Conservation (phyloP, 2,888 invertebrate species). For the Nebria salina region DNA sequence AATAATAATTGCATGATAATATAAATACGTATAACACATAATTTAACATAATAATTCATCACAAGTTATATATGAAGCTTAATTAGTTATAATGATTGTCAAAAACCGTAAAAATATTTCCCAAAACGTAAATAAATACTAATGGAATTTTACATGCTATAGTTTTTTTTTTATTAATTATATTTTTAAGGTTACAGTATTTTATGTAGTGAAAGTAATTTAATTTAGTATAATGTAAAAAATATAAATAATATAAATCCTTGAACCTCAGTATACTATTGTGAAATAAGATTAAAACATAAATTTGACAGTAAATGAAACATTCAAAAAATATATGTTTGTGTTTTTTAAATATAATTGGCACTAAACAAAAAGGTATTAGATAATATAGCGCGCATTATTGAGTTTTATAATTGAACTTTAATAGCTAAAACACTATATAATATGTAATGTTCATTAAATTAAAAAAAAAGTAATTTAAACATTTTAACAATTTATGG, state of each 20-base stretch:
- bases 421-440: not conserved
- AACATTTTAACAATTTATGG: no score
- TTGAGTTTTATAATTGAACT: not conserved
- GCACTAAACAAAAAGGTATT: not conserved
- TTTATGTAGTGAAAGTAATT: not conserved
- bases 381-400: not conserved
- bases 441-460: not conserved
- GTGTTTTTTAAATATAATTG: not conserved
- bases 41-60: not conserved
- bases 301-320: not conserved
- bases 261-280: not conserved
- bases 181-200: not conserved
- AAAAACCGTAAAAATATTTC: not conserved
- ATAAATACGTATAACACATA: not conserved
- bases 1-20: not conserved
- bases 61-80: no score
- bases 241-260: slow-evolving; percentile 20
- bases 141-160: not conserved
- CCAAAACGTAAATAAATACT: not conserved
- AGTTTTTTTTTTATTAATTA: slow-evolving; percentile 7
- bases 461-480: no score
- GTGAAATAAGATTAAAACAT: not conserved
- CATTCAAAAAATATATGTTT: no score
- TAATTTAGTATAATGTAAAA: slow-evolving; percentile 10
- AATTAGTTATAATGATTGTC: not conserved